Evolutionary conservation across 2,797 vertebrate genomes (phyloP).

Genomic region (Myotis vivesi): DNA sequence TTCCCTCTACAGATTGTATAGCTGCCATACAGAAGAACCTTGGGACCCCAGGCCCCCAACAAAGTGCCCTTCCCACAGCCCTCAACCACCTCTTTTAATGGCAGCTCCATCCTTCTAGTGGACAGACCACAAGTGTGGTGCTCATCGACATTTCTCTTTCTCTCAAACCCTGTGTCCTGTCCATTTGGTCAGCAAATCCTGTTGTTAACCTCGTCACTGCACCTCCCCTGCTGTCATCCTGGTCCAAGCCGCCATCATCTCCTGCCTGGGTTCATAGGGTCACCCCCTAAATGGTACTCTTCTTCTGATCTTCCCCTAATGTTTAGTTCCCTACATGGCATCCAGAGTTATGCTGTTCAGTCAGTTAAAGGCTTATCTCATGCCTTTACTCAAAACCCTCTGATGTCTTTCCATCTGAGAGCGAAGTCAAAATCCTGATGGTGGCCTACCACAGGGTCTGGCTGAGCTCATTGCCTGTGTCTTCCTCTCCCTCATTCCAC

Average conservation of each 20-base stretch:
- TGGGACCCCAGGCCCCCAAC: rapidly evolving
- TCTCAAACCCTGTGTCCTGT: neutral
- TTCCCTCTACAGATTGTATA: neutral
- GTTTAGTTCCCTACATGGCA: neutral
- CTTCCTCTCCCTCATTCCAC: neutral
- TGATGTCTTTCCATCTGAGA: neutral
- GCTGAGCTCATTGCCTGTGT: neutral
- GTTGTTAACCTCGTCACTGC: rapidly evolving
- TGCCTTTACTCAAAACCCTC: neutral
- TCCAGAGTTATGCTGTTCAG: neutral
- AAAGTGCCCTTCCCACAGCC: neutral
- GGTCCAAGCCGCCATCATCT: neutral
- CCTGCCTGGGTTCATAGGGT: neutral
- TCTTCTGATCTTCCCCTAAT: neutral
- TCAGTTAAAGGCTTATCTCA: neutral
- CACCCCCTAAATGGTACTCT: neutral
- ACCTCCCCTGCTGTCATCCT: neutral
- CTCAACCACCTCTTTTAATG: neutral
- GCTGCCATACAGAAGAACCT: neutral
- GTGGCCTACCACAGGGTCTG: neutral
- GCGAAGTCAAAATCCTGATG: neutral
- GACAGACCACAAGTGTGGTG: neutral
- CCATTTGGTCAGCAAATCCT: neutral
- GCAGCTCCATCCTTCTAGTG: neutral
- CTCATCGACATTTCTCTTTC: neutral